A percentile compares a stretch with the other conserved stretches of the same genome.
Evolutionary conservation across 64 coral and sea anemone species (phyloP).

Genomic region (Montipora efflorescens): DNA sequence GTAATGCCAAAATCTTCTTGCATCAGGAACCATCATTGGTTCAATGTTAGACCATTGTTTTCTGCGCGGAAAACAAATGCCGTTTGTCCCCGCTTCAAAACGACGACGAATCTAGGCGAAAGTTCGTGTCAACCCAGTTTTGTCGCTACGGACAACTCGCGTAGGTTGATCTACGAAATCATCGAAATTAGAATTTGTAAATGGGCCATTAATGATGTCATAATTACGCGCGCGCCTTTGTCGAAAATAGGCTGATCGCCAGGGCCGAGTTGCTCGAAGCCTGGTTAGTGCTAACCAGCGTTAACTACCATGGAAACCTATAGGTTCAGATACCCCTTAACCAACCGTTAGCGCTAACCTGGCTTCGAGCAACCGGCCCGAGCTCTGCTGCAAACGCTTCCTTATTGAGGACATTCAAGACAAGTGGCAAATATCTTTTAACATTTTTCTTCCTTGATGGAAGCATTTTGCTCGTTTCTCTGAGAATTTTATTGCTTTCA

Average conservation of each 20-base stretch:
- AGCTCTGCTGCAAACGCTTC: no score
- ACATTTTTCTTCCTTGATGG: no score
- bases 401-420: no score
- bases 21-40: neutral
- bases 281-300: neutral
- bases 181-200: conserved; percentile 31
- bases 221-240: neutral
- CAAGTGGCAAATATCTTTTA: no score
- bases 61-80: neutral
- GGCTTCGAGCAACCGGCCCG: no score
- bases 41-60: neutral
- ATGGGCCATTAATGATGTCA: neutral
- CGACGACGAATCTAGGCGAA: no score
- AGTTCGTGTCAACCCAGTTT: neutral
- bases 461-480: no score
- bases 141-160: neutral
- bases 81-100: neutral
- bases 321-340: no score
- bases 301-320: no score
- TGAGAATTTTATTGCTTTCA: no score
- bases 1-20: conserved; percentile 31
- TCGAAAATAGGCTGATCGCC: neutral
- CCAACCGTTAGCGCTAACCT: no score
- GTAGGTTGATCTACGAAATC: neutral
- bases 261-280: no score